These are phyloP conservation scores for Leptopilina clavipes DNA, from an alignment of 1,140 invertebrate genomes.

Conservation along the genomic window DNA sequence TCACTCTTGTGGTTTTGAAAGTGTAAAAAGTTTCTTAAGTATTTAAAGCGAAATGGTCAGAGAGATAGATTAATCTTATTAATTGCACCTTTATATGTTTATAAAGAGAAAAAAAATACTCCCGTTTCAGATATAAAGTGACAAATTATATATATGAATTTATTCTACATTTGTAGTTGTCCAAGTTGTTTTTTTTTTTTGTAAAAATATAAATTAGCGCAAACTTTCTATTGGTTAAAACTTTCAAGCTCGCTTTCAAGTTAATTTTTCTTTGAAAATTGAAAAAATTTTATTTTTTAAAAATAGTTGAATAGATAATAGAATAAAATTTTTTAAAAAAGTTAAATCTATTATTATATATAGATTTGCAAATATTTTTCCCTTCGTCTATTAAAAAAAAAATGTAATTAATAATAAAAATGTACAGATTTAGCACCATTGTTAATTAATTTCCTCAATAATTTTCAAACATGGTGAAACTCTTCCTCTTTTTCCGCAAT, in stretches of 20 bases:
- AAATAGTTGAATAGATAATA: too few species aligned
- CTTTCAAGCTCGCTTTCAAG: too few species aligned
- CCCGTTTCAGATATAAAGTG: not conserved
- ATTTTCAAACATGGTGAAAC: too few species aligned
- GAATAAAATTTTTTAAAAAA: too few species aligned
- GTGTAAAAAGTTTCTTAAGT: constrained; percentile 3
- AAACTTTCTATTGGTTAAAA: not conserved
- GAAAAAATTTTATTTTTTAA: too few species aligned
- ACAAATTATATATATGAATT: not conserved
- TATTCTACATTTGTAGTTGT: not conserved
- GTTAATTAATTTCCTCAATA: too few species aligned
- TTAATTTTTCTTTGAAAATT: too few species aligned
- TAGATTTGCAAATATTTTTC: too few species aligned
- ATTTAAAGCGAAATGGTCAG: not conserved
- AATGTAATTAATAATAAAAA: not conserved
- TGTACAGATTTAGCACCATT: too few species aligned
- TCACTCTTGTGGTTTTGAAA: constrained; percentile 16
- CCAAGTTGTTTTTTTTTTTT: not conserved
- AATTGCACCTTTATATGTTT: not conserved
- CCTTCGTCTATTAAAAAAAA: too few species aligned
- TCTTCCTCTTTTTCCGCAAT: not conserved
- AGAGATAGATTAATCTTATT: constrained; percentile 1
- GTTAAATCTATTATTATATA: too few species aligned
- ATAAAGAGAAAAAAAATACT: not conserved
- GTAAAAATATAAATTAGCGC: not conserved